Conservation (phyloP, 2,113 vertebrate genomes). For the Brachirus orientalis region DNA sequence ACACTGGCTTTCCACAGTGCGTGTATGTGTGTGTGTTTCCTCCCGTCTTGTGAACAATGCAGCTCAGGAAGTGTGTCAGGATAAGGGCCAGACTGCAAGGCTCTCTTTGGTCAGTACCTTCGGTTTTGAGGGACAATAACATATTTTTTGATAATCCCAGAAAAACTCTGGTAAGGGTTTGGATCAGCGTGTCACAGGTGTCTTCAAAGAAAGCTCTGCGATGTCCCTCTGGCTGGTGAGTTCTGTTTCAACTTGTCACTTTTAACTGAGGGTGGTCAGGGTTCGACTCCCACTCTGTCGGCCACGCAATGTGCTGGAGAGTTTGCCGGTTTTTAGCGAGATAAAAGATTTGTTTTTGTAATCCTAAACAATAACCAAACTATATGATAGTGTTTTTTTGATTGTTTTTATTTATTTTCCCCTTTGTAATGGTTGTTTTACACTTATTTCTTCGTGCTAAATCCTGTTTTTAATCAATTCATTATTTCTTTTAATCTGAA, state of each 20-base stretch:
- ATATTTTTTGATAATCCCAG: slow-evolving; percentile 38
- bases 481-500: too few species aligned
- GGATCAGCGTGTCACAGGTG: slow-evolving; percentile 59
- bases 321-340: neutral
- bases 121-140: slow-evolving; percentile 45
- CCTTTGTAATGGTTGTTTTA: too few species aligned
- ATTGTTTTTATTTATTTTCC: too few species aligned
- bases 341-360: neutral
- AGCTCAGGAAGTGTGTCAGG: slow-evolving; percentile 77
- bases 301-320: neutral
- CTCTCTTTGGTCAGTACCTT: slow-evolving; percentile 51
- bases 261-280: slow-evolving; percentile 47
- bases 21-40: slow-evolving; percentile 59
- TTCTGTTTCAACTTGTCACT: slow-evolving; percentile 50
- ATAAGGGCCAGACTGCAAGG: slow-evolving; percentile 69
- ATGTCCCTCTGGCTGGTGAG: slow-evolving; percentile 78
- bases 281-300: slow-evolving; percentile 15
- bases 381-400: too few species aligned
- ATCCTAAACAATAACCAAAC: neutral
- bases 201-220: slow-evolving; percentile 54
- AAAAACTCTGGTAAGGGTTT: slow-evolving; percentile 33
- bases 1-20: slow-evolving; percentile 57
- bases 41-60: slow-evolving; percentile 71
- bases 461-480: too few species aligned
- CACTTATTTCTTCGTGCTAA: too few species aligned